A percentile compares a stretch with the other conserved stretches of the same genome.
Evolutionary conservation across 2,113 vertebrate genomes (phyloP).

Genomic region (Dasypus novemcinctus): DNA sequence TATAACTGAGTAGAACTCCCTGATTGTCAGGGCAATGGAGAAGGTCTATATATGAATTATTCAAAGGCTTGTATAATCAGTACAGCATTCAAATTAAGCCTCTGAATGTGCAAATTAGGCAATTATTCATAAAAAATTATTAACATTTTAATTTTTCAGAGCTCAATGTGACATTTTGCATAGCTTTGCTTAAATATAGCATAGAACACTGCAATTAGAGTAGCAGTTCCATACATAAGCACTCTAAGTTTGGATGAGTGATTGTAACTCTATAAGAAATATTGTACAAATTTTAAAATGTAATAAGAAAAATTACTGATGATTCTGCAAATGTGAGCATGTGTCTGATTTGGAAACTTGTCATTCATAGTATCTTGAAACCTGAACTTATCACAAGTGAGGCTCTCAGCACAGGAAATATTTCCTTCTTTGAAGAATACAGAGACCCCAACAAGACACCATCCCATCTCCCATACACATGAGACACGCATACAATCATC

Average conservation of each 20-base stretch:
- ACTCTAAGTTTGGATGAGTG: neutral
- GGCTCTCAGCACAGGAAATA: neutral
- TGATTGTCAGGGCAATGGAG: slow-evolving; percentile 65
- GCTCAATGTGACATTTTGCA: slow-evolving; percentile 64
- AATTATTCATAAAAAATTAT: slow-evolving; percentile 76
- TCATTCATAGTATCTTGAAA: neutral
- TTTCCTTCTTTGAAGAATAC: neutral
- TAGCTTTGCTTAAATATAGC: slow-evolving; percentile 66
- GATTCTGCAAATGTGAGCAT: neutral
- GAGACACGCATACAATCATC: accelerated
- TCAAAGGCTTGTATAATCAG: slow-evolving; percentile 71
- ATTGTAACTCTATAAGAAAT: neutral
- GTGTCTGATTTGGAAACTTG: neutral
- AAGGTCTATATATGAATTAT: slow-evolving; percentile 73
- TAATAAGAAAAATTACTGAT: neutral
- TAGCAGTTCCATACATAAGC: neutral
- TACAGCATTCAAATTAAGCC: slow-evolving; percentile 70
- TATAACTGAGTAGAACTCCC: neutral
- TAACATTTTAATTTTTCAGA: slow-evolving; percentile 77
- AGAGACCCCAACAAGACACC: neutral
- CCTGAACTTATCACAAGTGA: neutral
- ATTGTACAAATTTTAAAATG: neutral
- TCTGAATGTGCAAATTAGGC: slow-evolving; percentile 72
- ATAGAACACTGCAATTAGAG: slow-evolving; percentile 31
- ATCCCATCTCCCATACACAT: neutral